phyloP scores from a whole-genome alignment of 2,797 vertebrate genomes.

The Brotula barbata region DNA sequence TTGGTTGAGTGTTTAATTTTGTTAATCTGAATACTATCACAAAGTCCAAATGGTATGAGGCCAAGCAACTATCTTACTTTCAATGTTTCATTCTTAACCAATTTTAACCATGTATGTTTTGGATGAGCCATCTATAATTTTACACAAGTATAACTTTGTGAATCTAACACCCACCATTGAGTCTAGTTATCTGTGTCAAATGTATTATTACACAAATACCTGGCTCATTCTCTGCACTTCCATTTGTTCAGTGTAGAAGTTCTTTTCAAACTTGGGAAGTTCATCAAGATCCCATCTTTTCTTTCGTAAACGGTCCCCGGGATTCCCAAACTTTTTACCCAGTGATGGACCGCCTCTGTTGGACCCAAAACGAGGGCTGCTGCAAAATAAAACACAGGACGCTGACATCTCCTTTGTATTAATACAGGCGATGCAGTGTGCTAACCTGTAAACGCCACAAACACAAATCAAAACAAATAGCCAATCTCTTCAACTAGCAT shows the following conservation, averaged over 20 bases:
- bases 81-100: no score
- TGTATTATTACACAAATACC: conserved; percentile 62
- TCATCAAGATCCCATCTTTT: conserved; percentile 94
- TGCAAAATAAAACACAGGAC: background rate
- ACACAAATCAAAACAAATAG: background rate
- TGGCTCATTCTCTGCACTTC: conserved; percentile 89
- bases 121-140: no score
- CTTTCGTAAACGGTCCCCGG: conserved; percentile 91
- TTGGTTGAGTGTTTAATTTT: no score
- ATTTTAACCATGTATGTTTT: no score
- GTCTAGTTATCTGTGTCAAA: no score
- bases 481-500: background rate
- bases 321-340: conserved; percentile 92
- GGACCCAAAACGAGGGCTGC: conserved; percentile 80
- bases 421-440: background rate
- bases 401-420: no score
- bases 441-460: background rate
- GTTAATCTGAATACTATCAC: no score
- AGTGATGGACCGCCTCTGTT: conserved; percentile 81
- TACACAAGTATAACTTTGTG: no score
- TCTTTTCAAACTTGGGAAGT: conserved; percentile 96
- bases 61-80: no score
- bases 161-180: no score
- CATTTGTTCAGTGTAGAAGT: conserved; percentile 89
- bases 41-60: no score